Evolutionary conservation across 2,797 vertebrate genomes (phyloP), one percentile per base, ranked within the genome.

Genomic region (Melopsittacus undulatus): DNA sequence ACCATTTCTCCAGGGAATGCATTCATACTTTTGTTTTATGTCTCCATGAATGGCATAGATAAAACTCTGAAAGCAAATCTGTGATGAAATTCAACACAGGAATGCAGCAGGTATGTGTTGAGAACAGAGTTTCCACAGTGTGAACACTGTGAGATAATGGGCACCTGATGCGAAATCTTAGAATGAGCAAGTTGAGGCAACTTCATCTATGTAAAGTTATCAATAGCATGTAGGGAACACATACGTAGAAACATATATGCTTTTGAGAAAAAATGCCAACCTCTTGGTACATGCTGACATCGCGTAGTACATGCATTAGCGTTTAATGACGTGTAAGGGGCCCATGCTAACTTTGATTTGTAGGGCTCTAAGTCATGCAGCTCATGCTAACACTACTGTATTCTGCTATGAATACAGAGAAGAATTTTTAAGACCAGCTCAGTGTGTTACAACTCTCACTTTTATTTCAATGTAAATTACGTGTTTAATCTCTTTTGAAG

Each of bases 261-360:
- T 69, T 86, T 57, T 67, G 32, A 85, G 66, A 87, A 94, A 86
- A 89, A 84, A 92, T 11, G 64, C 19, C 34, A n/a, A 17, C 6
- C 17, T 79, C 32, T 79, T 24, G 2, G 42, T 59, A 52, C n/a
- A 70, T 20, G 13, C 36, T 57, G 49, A 57, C 29, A 59, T 13
- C 61, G 51, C 26, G 36, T 1, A 79, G 43, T 57, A 62, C 5
- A 82, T 20, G 32, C 6, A 32, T 57, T 68, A 64, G 45, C 36
- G n/a, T 86, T 92, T 61, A 90, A 90, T 79, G 64, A 94, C 89
- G 64, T 57, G 52, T 88, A 94, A 67, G 80, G 43, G 69, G 66
- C 64, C n/a, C 38, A 14, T 34, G 77, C 21, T 87, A 91, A 63
- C 77, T 91, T 74, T 80, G 64, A 80, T 94, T 84, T 89, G 78